A percentile compares a stretch with the other conserved stretches of the same genome.
phyloP scores from a whole-genome alignment of 2,797 vertebrate species.

The Mico argentatus region DNA sequence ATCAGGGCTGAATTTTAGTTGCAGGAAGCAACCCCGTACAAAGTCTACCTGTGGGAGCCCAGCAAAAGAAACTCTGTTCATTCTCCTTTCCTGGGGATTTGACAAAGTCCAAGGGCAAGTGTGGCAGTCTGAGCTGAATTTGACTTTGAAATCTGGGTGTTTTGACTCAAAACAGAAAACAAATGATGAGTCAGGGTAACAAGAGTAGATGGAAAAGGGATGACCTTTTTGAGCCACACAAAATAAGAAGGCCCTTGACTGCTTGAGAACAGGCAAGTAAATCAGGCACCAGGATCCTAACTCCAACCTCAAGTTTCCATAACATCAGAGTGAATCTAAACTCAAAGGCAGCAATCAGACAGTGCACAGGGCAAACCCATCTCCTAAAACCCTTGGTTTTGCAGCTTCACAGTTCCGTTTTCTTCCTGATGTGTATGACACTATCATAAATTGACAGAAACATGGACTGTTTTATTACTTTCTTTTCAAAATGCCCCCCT shows the following conservation, averaged over 20 bases:
- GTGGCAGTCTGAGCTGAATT: background rate
- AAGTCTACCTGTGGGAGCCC: background rate
- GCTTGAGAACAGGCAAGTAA: background rate
- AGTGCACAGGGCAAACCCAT: background rate
- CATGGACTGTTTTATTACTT: background rate
- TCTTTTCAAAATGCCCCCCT: background rate
- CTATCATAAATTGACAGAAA: background rate
- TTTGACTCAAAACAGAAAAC: background rate
- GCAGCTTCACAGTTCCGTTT: background rate
- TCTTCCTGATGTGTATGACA: background rate
- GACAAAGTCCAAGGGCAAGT: background rate
- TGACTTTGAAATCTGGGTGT: conserved; percentile 36
- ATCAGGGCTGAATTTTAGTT: background rate
- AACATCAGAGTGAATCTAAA: background rate
- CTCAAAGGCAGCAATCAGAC: background rate
- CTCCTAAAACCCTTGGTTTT: background rate
- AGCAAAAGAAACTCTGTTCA: background rate
- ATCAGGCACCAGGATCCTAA: background rate
- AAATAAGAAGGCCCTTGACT: background rate
- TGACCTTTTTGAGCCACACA: background rate
- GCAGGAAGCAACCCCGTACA: background rate
- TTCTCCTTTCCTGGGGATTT: background rate
- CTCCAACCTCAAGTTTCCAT: background rate
- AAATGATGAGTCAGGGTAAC: background rate
- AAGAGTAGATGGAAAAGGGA: background rate